Percentiles rank a stretch among this genome's conserved stretches.
Evolutionary conservation across 2,113 vertebrate species (phyloP).

Genomic region (Malaclemys terrapin): DNA sequence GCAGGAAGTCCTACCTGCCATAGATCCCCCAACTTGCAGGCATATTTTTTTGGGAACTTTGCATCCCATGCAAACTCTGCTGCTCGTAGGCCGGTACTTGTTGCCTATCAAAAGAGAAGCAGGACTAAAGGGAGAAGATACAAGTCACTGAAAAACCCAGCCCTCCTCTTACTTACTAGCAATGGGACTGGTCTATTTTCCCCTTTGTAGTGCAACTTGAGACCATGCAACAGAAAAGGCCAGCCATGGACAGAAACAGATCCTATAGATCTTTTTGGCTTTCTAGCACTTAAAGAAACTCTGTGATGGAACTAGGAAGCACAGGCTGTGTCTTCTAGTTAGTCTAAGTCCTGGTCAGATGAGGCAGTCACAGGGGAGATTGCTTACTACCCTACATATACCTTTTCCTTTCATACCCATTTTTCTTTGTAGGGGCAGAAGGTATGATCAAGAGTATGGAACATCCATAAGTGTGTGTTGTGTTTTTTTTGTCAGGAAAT

Average conservation of each 20-base stretch:
- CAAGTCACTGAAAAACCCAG: not conserved
- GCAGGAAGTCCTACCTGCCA: not conserved
- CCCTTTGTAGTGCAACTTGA: not conserved
- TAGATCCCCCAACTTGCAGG: not conserved
- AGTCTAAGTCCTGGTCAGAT: not conserved
- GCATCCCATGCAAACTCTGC: not conserved
- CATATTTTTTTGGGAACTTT: not conserved
- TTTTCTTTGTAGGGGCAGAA: not conserved
- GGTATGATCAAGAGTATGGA: not conserved
- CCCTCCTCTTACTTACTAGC: slow-evolving; percentile 13
- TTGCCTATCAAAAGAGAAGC: not conserved
- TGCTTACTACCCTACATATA: not conserved
- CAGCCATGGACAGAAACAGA: not conserved
- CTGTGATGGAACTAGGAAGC: no score
- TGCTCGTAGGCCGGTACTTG: not conserved
- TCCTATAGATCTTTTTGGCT: not conserved
- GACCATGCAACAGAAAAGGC: not conserved
- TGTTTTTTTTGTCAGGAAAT: not conserved
- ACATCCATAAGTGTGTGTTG: accelerated
- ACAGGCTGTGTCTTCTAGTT: no score
- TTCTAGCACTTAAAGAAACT: no score
- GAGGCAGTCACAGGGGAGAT: not conserved
- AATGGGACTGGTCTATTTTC: slow-evolving; percentile 26
- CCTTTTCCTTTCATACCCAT: not conserved
- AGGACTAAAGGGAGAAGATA: not conserved